A percentile compares a stretch with the other conserved stretches of the same genome.
phyloP scores from a whole-genome alignment of 2,113 vertebrate species.

The Pachypanchax playfairii region DNA sequence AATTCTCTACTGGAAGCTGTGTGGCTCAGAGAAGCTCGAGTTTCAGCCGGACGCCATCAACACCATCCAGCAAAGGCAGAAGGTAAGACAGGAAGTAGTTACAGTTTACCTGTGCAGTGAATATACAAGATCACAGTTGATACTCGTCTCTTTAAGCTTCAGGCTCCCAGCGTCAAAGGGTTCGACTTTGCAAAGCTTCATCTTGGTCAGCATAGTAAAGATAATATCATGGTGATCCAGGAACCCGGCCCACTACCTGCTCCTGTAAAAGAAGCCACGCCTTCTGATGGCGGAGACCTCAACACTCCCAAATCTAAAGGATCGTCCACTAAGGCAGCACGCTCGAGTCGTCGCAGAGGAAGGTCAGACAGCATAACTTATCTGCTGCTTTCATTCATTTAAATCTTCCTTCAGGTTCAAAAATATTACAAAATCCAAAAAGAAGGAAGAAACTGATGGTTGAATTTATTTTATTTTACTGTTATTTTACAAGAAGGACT shows the following conservation, averaged over 20 bases:
- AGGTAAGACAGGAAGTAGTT: constrained; percentile 78
- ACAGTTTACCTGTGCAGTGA: background rate
- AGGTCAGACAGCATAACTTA: constrained; percentile 75
- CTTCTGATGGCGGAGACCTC: constrained; percentile 90
- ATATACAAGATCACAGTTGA: background rate
- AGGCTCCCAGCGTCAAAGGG: constrained; percentile 95
- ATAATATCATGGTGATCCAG: constrained; percentile 93
- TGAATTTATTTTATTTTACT: too few relatives aligned
- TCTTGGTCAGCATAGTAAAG: constrained; percentile 95
- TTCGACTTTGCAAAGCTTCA: constrained; percentile 99
- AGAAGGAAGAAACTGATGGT: too few relatives aligned
- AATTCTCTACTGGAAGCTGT: constrained; percentile 98
- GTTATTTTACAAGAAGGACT: too few relatives aligned
- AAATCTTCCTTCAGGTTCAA: too few relatives aligned
- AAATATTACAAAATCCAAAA: too few relatives aligned
- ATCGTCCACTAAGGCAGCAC: constrained; percentile 84
- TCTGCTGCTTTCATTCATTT: background rate
- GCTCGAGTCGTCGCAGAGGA: constrained; percentile 84
- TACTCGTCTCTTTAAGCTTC: constrained; percentile 79
- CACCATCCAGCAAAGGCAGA: constrained; percentile 95
- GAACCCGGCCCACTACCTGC: constrained; percentile 86
- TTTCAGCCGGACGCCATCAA: constrained; percentile 95
- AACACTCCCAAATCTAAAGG: constrained; percentile 90
- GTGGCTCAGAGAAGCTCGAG: constrained; percentile 95
- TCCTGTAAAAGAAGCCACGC: constrained; percentile 88